phyloP scores from a whole-genome alignment of 2,797 vertebrate species.

The Syndactyla subalaris region DNA sequence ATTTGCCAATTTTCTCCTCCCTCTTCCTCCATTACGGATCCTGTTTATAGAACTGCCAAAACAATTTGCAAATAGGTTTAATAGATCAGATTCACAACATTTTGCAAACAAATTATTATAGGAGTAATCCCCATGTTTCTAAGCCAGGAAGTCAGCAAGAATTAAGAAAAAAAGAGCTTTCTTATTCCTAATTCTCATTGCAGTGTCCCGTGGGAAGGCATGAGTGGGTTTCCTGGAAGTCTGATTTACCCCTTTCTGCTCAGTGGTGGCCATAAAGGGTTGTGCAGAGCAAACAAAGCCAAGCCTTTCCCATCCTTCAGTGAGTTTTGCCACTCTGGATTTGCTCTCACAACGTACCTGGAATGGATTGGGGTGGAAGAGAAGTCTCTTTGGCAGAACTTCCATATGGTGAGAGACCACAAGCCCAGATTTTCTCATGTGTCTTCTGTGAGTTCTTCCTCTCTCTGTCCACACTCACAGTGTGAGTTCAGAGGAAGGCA shows the following conservation, averaged over 20 bases:
- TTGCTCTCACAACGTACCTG: rapidly evolving
- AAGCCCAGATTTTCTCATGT: not conserved
- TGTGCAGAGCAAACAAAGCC: not conserved
- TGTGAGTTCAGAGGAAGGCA: not conserved
- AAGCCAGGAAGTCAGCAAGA: not conserved
- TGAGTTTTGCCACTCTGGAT: not conserved
- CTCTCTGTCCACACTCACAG: not conserved
- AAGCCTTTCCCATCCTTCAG: no score
- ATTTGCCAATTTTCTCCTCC: slow-evolving; percentile 1
- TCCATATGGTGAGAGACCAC: no score
- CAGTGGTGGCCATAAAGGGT: not conserved
- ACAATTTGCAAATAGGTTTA: slow-evolving; percentile 44
- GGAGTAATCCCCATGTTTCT: not conserved
- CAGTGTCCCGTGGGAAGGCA: not conserved
- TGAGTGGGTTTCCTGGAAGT: not conserved
- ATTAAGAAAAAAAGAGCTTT: not conserved
- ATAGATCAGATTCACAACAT: not conserved
- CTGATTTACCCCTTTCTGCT: not conserved
- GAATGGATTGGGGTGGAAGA: not conserved
- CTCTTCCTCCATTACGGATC: not conserved
- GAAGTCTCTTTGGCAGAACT: not conserved
- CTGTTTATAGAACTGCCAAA: not conserved
- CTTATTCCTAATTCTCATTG: not conserved
- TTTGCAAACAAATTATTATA: not conserved
- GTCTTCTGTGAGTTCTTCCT: not conserved